These are phyloP conservation scores for Patiria pectinifera DNA, from an alignment of 53 echinoderm and acorn worm species.

Conservation along the genomic window DNA sequence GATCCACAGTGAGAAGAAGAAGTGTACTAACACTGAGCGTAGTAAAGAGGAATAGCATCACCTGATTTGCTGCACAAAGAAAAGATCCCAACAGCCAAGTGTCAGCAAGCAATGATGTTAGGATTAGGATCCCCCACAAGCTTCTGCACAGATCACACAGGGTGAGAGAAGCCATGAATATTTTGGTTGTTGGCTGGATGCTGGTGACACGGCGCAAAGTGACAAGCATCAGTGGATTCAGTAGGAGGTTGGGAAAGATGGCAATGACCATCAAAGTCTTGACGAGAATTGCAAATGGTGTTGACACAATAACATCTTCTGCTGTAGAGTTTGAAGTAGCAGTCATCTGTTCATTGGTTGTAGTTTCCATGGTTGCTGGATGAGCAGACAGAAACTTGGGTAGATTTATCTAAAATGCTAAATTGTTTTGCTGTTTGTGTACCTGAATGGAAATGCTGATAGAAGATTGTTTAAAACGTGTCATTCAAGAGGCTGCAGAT, in stretches of 20 bases:
- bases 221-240: too few relatives aligned
- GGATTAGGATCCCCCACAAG: too few relatives aligned
- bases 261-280: too few relatives aligned
- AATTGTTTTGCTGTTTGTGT: too few relatives aligned
- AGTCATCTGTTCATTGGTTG: background rate
- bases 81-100: background rate
- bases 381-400: background rate
- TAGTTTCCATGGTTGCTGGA: background rate
- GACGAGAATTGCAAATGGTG: background rate
- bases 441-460: background rate
- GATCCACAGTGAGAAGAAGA: constrained; percentile 5
- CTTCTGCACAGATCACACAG: too few relatives aligned
- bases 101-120: background rate
- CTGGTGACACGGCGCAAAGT: too few relatives aligned
- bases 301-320: background rate
- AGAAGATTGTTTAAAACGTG: too few relatives aligned
- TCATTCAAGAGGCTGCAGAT: too few relatives aligned
- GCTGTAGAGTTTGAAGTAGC: background rate
- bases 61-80: background rate
- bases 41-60: background rate
- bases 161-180: too few relatives aligned
- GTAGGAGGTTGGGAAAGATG: too few relatives aligned
- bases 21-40: background rate
- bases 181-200: too few relatives aligned
- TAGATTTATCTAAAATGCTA: too few relatives aligned